Base-by-base conservation (phyloP, 2,113 vertebrate species). In the Hippolais icterina region DNA sequence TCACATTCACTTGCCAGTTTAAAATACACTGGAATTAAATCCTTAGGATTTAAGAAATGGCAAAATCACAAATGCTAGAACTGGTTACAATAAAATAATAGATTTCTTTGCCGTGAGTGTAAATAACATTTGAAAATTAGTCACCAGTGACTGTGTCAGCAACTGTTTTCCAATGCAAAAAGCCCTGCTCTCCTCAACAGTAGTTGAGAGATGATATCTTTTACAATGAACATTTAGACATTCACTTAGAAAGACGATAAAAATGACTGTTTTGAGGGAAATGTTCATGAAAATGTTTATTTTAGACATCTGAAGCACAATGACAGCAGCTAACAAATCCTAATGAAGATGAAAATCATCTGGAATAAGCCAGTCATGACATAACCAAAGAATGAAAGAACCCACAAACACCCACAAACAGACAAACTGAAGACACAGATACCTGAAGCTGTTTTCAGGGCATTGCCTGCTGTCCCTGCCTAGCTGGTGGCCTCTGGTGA, bases 331-430 rank as follows among this genome's bases (percentile, higher is more conserved):
- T 91, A 41, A 64, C 24, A 66, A 74, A 12, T 20, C 21, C 54
- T 69, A 17, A 83, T 42, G 44, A 64, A 88, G 78, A 64, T 28
- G 0, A 42, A 46, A 33, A 52, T 50, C 4, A 28, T 53, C 24
- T 15, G 5, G 16, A 78, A 64, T 69, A 27, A 74, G 4, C 12
- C 16, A 59, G 20, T 44, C n/a, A 66, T 42, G 19, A n/a, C 12
- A 74, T 47, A 66, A 56, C 2, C 16, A 18, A 60, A 39, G 37
- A 39, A 39, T 39, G 37, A 39, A 69, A 12, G 2, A 74, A 49
- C n/a, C 0, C 3, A 21, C 4, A 33, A 37, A 27, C 7, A 49
- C n/a, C 0, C 3, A 21, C 4, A 33, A 37, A 27, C 7, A 41
- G 22, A 35, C 6, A 44, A 49, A 19, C 0, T 4, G 5, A 57